These are phyloP conservation scores for Actinia tenebrosa DNA, from an alignment of 64 coral and sea anemone species.

Conservation along the genomic window DNA sequence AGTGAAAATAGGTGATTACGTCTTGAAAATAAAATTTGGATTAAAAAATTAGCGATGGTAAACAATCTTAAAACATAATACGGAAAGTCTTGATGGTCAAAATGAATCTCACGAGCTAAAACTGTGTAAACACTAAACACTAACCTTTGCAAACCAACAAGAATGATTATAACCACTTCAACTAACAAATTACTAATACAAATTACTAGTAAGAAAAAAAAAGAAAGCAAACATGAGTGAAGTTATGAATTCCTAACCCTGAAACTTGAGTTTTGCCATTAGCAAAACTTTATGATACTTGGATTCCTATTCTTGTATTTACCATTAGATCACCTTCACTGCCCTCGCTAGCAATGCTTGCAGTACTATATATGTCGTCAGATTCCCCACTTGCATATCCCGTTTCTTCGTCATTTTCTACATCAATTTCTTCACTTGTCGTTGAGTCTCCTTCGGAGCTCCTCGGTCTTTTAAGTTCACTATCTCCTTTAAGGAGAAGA, in stretches of 20 bases:
- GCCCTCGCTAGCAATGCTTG: slow-evolving; percentile 40
- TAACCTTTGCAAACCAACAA: background rate
- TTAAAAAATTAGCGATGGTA: no score
- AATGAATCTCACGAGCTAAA: background rate
- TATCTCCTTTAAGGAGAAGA: slow-evolving; percentile 31
- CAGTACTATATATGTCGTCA: slow-evolving; percentile 57
- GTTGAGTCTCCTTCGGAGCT: slow-evolving; percentile 58
- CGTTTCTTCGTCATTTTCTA: slow-evolving; percentile 71
- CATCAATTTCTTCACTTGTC: slow-evolving; percentile 65
- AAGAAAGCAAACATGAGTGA: background rate
- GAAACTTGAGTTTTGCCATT: background rate
- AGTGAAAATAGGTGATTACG: no score
- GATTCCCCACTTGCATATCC: slow-evolving; percentile 74
- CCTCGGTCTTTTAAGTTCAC: slow-evolving; percentile 45
- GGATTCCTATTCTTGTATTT: slow-evolving; percentile 43
- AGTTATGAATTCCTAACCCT: background rate
- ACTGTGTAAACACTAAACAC: background rate
- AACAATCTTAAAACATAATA: no score
- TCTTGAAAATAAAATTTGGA: no score
- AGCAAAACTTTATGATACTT: background rate
- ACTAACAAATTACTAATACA: background rate
- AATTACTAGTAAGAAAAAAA: background rate
- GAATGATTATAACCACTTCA: background rate
- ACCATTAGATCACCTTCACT: slow-evolving; percentile 66
- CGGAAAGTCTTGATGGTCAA: no score